Evolutionary conservation across 2,888 invertebrate genomes (phyloP).

Genomic region (Leucoptera coffeella): DNA sequence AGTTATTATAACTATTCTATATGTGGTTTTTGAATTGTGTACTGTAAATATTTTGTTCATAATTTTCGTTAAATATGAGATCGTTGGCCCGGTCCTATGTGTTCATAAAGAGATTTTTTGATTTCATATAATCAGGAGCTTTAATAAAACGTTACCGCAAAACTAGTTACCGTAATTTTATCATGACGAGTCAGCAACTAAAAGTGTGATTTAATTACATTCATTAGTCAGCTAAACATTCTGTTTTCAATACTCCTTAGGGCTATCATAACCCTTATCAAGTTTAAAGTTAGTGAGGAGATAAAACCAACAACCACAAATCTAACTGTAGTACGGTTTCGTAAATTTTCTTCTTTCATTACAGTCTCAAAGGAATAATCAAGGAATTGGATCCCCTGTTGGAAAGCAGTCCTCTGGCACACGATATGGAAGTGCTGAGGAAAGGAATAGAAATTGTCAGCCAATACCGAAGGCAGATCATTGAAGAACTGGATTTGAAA

Average conservation of each 20-base stretch:
- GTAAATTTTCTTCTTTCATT: conserved; percentile 7
- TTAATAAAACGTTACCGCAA: too few relatives aligned
- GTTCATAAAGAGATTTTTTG: too few relatives aligned
- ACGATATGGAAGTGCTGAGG: conserved; percentile 27
- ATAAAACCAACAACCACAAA: too few relatives aligned
- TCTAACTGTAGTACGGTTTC: too few relatives aligned
- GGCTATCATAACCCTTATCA: not conserved
- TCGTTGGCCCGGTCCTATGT: too few relatives aligned
- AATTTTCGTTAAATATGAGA: too few relatives aligned
- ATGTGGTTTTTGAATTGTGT: too few relatives aligned
- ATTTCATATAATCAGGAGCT: too few relatives aligned
- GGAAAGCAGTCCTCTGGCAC: conserved; percentile 15
- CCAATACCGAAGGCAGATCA: conserved; percentile 32
- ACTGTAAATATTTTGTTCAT: too few relatives aligned
- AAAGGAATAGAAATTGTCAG: conserved; percentile 28
- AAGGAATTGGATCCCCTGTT: conserved; percentile 35
- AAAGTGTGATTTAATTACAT: too few relatives aligned
- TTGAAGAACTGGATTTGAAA: conserved; percentile 33
- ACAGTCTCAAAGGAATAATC: conserved; percentile 37
- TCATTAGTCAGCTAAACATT: not conserved
- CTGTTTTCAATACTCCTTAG: not conserved
- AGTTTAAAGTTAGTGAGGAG: not conserved
- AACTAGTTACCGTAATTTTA: too few relatives aligned
- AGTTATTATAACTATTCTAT: not conserved
- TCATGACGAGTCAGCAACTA: too few relatives aligned